Conservation (phyloP, 2,797 vertebrate species). For the Orestias chungarensis region DNA sequence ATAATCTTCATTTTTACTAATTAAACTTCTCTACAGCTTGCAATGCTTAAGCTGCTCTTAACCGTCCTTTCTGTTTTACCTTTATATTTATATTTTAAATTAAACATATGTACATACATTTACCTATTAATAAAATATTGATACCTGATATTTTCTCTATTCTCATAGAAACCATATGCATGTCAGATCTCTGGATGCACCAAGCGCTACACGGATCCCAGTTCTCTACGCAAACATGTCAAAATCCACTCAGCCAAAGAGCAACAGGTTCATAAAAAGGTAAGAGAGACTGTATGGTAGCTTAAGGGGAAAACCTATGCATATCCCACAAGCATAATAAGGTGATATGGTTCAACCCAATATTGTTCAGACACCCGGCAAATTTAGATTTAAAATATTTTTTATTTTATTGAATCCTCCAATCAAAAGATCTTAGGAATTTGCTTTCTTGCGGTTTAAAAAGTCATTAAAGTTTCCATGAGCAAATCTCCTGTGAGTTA, state of each 20-base stretch:
- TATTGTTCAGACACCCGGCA: not conserved
- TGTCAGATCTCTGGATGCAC: slow-evolving; percentile 98
- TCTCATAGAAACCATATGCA: slow-evolving; percentile 92
- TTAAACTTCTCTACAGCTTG: slow-evolving; percentile 3
- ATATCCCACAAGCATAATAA: not conserved
- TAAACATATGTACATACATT: not conserved
- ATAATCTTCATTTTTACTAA: slow-evolving; percentile 35
- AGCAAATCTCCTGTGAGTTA: not conserved
- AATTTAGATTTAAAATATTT: not conserved
- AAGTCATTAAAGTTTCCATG: not conserved
- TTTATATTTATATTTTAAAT: not conserved
- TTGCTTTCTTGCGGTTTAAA: not conserved
- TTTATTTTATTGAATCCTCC: not conserved
- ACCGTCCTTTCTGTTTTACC: not conserved
- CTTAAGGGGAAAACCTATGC: not conserved
- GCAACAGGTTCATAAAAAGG: slow-evolving; percentile 97
- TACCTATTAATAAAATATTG: not conserved
- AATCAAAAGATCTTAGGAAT: not conserved
- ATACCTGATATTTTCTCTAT: slow-evolving; percentile 15
- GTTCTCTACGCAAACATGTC: slow-evolving; percentile 97
- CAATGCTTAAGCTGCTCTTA: not conserved
- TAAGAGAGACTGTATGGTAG: slow-evolving; percentile 72
- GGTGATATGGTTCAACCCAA: not conserved
- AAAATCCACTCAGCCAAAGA: slow-evolving; percentile 98
- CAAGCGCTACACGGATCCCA: slow-evolving; percentile 98